phyloP scores from a whole-genome alignment of 2,797 vertebrate species.

The Paedocypris micromegethes region DNA sequence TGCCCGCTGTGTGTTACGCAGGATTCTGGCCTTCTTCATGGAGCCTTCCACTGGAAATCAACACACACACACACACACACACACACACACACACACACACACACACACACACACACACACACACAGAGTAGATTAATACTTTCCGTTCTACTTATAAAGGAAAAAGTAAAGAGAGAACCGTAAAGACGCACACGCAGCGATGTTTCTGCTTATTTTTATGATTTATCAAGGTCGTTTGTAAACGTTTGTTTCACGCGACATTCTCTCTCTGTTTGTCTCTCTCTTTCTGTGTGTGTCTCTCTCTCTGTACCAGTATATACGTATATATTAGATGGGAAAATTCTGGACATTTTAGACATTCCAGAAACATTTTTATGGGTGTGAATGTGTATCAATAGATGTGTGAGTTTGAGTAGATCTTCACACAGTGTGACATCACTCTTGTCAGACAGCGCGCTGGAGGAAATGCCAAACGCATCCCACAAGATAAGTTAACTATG shows the following conservation, averaged over 20 bases:
- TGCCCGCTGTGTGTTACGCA: constrained; percentile 75
- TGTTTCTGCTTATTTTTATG: too few relatives aligned
- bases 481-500: too few relatives aligned
- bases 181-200: too few relatives aligned
- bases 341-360: not conserved
- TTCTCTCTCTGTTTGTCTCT: too few relatives aligned
- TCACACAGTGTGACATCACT: constrained; percentile 62
- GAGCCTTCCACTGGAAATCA: constrained; percentile 81
- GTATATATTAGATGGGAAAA: too few relatives aligned
- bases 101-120: not conserved
- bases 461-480: constrained; percentile 68
- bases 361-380: not conserved
- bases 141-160: too few relatives aligned
- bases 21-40: constrained; percentile 84
- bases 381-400: not conserved
- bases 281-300: too few relatives aligned
- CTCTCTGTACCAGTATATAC: too few relatives aligned
- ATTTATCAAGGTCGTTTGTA: too few relatives aligned
- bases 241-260: too few relatives aligned
- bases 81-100: constrained; percentile 8
- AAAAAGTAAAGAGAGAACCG: too few relatives aligned
- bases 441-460: constrained; percentile 83
- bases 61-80: constrained; percentile 2
- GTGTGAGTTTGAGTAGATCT: not conserved
- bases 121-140: too few relatives aligned